Percentiles rank a stretch among this genome's conserved stretches.
Conservation (phyloP, 1,140 invertebrate species). For the Drosophila santomea region DNA sequence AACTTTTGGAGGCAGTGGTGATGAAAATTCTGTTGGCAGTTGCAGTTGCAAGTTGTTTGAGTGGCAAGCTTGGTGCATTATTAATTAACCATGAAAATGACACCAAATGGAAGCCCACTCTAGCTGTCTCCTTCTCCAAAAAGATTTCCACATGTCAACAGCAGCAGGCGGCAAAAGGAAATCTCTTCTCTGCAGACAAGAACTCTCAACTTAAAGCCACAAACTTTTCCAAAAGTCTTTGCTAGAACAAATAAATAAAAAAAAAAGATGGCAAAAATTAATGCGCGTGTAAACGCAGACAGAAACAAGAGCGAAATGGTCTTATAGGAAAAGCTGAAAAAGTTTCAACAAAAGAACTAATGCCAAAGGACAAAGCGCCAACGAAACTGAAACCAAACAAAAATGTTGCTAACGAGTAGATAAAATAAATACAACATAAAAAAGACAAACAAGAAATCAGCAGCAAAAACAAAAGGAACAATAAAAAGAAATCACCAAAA, state of each 20-base stretch:
- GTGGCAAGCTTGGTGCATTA: slow-evolving; percentile 59
- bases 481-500: slow-evolving; percentile 20
- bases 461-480: slow-evolving; percentile 14
- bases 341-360: slow-evolving; percentile 61
- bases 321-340: slow-evolving; percentile 46
- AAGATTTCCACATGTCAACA: slow-evolving; percentile 53
- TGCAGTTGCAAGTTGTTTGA: slow-evolving; percentile 42
- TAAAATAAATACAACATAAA: slow-evolving; percentile 54
- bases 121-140: slow-evolving; percentile 4
- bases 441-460: slow-evolving; percentile 16
- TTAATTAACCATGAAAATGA: slow-evolving; percentile 69
- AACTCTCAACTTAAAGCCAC: slow-evolving; percentile 37
- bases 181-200: slow-evolving; percentile 10
- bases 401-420: slow-evolving; percentile 65
- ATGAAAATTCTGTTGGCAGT: slow-evolving; percentile 42
- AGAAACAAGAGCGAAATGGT: slow-evolving; percentile 15
- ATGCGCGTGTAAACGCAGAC: slow-evolving; percentile 63
- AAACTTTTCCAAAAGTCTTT: slow-evolving; percentile 50
- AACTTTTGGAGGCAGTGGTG: slow-evolving; percentile 30
- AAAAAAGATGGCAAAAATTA: slow-evolving; percentile 53
- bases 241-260: slow-evolving; percentile 1
- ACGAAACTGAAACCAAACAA: slow-evolving; percentile 51
- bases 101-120: slow-evolving; percentile 10
- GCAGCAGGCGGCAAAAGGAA: slow-evolving; percentile 43
- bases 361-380: slow-evolving; percentile 36